Base-by-base conservation (phyloP, 2,113 vertebrate genomes). In the Oxyruncus cristatus region DNA sequence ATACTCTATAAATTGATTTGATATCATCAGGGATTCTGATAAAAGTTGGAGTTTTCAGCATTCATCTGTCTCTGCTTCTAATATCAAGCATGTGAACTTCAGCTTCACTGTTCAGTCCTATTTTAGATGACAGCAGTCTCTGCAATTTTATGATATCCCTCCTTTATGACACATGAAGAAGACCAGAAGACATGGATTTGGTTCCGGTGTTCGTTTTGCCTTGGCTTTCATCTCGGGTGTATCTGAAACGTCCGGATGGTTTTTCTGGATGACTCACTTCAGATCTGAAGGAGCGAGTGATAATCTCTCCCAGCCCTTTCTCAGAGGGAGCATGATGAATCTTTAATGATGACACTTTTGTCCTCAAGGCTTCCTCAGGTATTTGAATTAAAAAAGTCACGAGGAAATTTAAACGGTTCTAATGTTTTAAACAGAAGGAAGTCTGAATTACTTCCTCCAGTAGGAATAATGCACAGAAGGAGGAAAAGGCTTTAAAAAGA, bases 241-340 rank as follows among this genome's bases (percentile, higher is more conserved):
- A 35, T 78, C 85, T 30, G 5, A 50, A 71, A 72, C 8, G 49
- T 84, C 82, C 1, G 8, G 50, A 37, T 46, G 83, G 47, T 10
- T 85, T 91, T 83, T 63, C 58, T 56, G 93, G 83, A 85, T 97
- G 96, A 97, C 65, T 96, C 93, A 96, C 14, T 91, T 86, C 70
- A 78, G 88, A 96, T 89, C 62, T 93, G 79, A 94, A 77, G 79
- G 78, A 86, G 49, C 16, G 22, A 80, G 41, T 21, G 35, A 33
- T 55, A 79, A 92, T 88, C 68, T 77, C 66, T 92, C 52, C 52
- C 83, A 89, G 58, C 88, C 81, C 37, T 92, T 2, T 6, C 47
- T 50, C 82, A 71, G 65, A 28, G 39, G 67, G 26, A 83, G 4
- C 1, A 0, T 30, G 52, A 70, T 92, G 75, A 86, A 94, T 86